Evolutionary conservation across 2,888 invertebrate genomes (phyloP).

Genomic region (Laothoe populi): DNA sequence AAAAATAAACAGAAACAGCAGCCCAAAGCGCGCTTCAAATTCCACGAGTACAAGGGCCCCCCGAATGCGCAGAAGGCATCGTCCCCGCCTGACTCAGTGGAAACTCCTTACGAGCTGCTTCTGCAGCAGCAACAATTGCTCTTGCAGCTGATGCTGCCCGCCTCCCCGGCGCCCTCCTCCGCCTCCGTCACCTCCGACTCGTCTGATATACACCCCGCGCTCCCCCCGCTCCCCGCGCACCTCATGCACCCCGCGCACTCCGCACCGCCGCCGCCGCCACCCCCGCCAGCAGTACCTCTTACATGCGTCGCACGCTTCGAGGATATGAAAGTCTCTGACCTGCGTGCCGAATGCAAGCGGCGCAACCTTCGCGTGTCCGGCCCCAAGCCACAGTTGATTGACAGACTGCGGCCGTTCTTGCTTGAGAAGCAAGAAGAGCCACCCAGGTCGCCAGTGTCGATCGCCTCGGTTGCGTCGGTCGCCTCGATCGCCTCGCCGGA

Average conservation of each 20-base stretch:
- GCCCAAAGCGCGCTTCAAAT: slow-evolving; percentile 90
- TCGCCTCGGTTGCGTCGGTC: slow-evolving; percentile 57
- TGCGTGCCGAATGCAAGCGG: slow-evolving; percentile 97
- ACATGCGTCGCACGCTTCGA: slow-evolving; percentile 88
- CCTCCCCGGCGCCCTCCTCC: slow-evolving; percentile 81
- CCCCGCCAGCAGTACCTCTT: slow-evolving; percentile 68
- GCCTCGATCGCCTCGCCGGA: slow-evolving; percentile 60
- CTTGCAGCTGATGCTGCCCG: slow-evolving; percentile 92
- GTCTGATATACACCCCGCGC: slow-evolving; percentile 69
- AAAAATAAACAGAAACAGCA: slow-evolving; percentile 91
- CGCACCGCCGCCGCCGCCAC: slow-evolving; percentile 73
- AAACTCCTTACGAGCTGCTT: slow-evolving; percentile 95
- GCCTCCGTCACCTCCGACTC: slow-evolving; percentile 69
- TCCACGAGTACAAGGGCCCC: slow-evolving; percentile 95
- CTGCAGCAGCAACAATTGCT: slow-evolving; percentile 97
- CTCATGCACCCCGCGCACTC: not conserved
- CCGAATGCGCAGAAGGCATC: slow-evolving; percentile 93
- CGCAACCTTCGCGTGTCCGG: slow-evolving; percentile 98
- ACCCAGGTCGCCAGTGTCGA: slow-evolving; percentile 72
- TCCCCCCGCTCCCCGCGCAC: slow-evolving; percentile 56
- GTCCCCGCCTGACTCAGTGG: slow-evolving; percentile 82
- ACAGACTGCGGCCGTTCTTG: slow-evolving; percentile 92
- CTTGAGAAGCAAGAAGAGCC: slow-evolving; percentile 78
- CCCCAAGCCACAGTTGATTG: slow-evolving; percentile 97
- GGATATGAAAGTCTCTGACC: slow-evolving; percentile 97